phyloP scores from a whole-genome alignment of 2,888 invertebrate species.

The Rotaria macrura region DNA sequence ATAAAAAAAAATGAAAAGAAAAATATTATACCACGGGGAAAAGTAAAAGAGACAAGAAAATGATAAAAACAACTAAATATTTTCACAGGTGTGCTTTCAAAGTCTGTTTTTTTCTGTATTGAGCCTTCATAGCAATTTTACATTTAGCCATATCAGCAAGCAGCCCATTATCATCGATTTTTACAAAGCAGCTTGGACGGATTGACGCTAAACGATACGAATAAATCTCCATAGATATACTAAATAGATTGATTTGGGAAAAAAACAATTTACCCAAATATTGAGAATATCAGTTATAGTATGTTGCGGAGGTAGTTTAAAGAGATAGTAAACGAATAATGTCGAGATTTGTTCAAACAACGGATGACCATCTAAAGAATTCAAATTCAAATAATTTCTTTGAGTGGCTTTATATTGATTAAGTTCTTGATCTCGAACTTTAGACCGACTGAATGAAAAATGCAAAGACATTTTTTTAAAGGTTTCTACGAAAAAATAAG shows the following conservation, averaged over 20 bases:
- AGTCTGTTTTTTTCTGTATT: background rate
- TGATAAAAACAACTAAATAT: background rate
- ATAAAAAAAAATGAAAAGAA: background rate
- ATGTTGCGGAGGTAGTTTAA: background rate
- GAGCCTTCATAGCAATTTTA: background rate
- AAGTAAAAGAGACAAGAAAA: background rate
- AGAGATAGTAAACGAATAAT: background rate
- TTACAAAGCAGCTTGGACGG: background rate
- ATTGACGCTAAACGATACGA: background rate
- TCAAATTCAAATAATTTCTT: background rate
- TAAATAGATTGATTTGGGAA: background rate
- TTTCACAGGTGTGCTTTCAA: background rate
- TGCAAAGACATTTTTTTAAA: no score
- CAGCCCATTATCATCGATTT: background rate
- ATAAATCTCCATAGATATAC: background rate
- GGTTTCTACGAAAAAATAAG: no score
- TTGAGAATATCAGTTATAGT: background rate
- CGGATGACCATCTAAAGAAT: background rate
- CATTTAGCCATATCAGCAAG: background rate
- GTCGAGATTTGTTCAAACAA: background rate
- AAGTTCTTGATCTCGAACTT: no score
- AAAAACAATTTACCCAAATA: background rate
- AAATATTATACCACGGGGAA: background rate
- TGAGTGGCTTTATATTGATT: no score
- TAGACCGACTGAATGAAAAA: no score